Percentiles rank a stretch among this genome's conserved stretches.
Conservation (phyloP, 2,888 invertebrate species). For the Rhyacophila evoluta region DNA sequence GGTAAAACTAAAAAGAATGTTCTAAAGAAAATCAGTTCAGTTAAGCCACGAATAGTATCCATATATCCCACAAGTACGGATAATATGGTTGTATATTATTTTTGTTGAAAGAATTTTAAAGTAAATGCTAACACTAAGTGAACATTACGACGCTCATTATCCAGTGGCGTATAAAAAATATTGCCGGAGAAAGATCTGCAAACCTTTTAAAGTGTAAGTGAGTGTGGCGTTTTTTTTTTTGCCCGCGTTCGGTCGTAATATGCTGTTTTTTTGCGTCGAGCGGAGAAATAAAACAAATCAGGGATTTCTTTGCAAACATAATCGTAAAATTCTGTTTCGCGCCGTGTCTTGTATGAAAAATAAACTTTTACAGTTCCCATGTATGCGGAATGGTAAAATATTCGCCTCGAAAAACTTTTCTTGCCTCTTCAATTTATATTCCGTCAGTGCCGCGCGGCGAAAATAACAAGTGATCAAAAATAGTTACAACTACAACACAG, state of each 20-base stretch:
- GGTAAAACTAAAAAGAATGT: too few relatives aligned
- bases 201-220: slow-evolving; percentile 1
- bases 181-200: background rate
- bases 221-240: background rate
- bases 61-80: too few relatives aligned
- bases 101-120: background rate
- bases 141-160: background rate
- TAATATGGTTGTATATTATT: too few relatives aligned
- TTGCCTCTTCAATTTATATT: slow-evolving; percentile 15
- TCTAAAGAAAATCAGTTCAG: too few relatives aligned
- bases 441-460: background rate
- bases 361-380: slow-evolving; percentile 6
- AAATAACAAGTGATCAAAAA: too few relatives aligned
- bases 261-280: background rate
- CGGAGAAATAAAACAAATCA: slow-evolving; percentile 18
- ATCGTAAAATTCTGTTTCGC: slow-evolving; percentile 5
- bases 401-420: background rate
- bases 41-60: too few relatives aligned
- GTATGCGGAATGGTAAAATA: slow-evolving; percentile 7
- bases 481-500: too few relatives aligned
- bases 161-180: slow-evolving; percentile 17
- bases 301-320: slow-evolving; percentile 19
- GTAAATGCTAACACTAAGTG: background rate
- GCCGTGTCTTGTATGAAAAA: slow-evolving; percentile 22
- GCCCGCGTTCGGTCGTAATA: slow-evolving; percentile 5